A percentile compares a stretch with the other conserved stretches of the same genome.
These are phyloP conservation scores for Heliconius aoede DNA, from an alignment of 2,888 invertebrate species.

Conservation along the genomic window DNA sequence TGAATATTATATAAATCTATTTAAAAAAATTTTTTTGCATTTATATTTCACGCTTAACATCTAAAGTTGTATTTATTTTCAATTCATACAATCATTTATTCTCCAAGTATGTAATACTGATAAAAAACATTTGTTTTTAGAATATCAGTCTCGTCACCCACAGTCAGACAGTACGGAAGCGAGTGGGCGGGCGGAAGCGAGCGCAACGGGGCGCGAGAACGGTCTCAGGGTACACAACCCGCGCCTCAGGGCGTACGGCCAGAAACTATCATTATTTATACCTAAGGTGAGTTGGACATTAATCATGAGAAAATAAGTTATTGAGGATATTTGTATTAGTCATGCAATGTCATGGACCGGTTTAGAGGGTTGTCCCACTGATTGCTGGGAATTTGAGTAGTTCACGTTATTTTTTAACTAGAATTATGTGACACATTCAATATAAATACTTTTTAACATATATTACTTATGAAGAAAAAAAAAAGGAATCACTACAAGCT, in stretches of 20 bases:
- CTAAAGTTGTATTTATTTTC: too few relatives aligned
- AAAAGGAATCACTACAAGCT: too few relatives aligned
- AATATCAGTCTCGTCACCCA: conserved; percentile 37
- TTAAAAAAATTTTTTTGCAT: background rate
- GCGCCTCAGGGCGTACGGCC: conserved; percentile 71
- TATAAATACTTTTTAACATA: too few relatives aligned
- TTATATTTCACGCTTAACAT: background rate
- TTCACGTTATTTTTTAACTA: background rate
- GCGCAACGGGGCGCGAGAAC: conserved; percentile 56
- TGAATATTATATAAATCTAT: background rate
- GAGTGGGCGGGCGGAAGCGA: conserved; percentile 43
- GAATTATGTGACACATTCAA: background rate
- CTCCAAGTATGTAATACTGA: background rate
- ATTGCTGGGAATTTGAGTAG: background rate
- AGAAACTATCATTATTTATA: conserved; percentile 78
- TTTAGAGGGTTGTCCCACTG: background rate
- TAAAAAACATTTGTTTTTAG: conserved; percentile 22
- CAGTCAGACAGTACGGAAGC: conserved; percentile 30
- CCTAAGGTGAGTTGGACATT: conserved; percentile 67
- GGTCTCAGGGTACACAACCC: conserved; percentile 69
- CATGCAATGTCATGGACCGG: background rate
- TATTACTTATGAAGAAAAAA: too few relatives aligned
- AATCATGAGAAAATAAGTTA: background rate
- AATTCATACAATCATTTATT: background rate
- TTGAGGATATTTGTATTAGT: conserved; percentile 1